Evolutionary conservation across 2,888 invertebrate genomes (phyloP).

Genomic region (Sphecodes monilicornis): DNA sequence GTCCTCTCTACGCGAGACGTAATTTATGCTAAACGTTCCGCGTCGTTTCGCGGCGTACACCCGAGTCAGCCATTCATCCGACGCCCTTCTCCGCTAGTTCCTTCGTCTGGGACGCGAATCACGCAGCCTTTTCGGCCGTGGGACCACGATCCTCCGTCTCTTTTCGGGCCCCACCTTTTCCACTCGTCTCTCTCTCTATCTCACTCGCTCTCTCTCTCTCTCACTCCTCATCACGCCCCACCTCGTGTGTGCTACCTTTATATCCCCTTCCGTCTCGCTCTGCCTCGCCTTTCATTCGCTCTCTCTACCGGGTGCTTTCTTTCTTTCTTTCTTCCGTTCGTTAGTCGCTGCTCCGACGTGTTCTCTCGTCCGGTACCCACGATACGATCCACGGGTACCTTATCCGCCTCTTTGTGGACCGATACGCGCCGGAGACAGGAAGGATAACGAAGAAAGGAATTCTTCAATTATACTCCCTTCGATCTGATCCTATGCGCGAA

Average conservation of each 20-base stretch:
- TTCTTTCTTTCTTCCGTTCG: slow-evolving; percentile 31
- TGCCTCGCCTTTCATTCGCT: background rate
- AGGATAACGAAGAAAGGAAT: slow-evolving; percentile 60
- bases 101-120: slow-evolving; percentile 78
- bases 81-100: slow-evolving; percentile 65
- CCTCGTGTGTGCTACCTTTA: slow-evolving; percentile 48
- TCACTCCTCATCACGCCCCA: slow-evolving; percentile 38
- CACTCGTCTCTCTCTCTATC: slow-evolving; percentile 32
- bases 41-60: slow-evolving; percentile 67
- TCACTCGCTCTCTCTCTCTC: background rate
- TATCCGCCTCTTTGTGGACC: slow-evolving; percentile 51
- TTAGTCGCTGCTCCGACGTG: slow-evolving; percentile 16
- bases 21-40: slow-evolving; percentile 78
- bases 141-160: slow-evolving; percentile 71
- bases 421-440: slow-evolving; percentile 35
- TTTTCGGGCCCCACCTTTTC: slow-evolving; percentile 67
- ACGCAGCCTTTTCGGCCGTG: slow-evolving; percentile 80
- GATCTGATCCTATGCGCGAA: background rate
- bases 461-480: slow-evolving; percentile 46
- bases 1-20: slow-evolving; percentile 48
- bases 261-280: slow-evolving; percentile 21
- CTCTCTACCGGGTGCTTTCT: slow-evolving; percentile 1
- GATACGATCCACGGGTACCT: slow-evolving; percentile 51
- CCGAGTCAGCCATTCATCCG: slow-evolving; percentile 67
- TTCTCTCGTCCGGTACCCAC: slow-evolving; percentile 53